phyloP scores from a whole-genome alignment of 2,888 invertebrate species.

The Cenopis cana region DNA sequence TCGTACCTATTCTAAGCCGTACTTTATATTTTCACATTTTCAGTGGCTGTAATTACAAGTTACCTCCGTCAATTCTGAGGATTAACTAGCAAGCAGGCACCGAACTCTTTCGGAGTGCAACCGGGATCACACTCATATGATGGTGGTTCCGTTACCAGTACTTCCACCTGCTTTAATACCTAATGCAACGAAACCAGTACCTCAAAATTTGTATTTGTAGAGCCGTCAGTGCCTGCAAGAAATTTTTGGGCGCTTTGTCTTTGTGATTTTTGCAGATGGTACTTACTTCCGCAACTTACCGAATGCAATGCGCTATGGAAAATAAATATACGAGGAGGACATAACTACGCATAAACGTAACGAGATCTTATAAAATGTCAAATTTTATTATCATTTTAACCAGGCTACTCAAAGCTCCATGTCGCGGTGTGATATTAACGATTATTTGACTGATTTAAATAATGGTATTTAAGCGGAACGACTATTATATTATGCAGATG shows the following conservation, averaged over 20 bases:
- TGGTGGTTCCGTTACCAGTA: neutral
- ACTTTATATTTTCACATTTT: too few species aligned
- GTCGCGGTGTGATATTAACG: slow-evolving; percentile 40
- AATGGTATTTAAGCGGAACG: slow-evolving; percentile 35
- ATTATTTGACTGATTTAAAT: slow-evolving; percentile 42
- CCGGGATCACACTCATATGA: neutral
- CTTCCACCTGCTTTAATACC: neutral
- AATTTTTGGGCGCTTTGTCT: neutral
- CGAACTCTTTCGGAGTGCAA: too few species aligned
- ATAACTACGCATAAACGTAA: neutral
- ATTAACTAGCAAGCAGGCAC: neutral
- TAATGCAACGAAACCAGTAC: neutral
- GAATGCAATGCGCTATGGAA: neutral
- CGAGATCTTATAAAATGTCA: slow-evolving; percentile 9
- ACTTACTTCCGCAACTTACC: neutral
- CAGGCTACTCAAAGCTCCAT: slow-evolving; percentile 21
- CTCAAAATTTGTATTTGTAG: neutral
- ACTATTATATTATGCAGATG: slow-evolving; percentile 41
- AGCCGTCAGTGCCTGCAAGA: neutral
- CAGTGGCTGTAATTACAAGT: neutral
- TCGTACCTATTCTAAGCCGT: too few species aligned
- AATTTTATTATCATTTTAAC: slow-evolving; percentile 32
- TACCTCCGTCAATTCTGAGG: neutral
- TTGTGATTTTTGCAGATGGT: too few species aligned
- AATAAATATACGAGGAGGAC: neutral